Percentiles rank a stretch among this genome's conserved stretches.
These are phyloP conservation scores for Hemitrygon akajei DNA, from an alignment of 2,797 vertebrate genomes.

Conservation along the genomic window DNA sequence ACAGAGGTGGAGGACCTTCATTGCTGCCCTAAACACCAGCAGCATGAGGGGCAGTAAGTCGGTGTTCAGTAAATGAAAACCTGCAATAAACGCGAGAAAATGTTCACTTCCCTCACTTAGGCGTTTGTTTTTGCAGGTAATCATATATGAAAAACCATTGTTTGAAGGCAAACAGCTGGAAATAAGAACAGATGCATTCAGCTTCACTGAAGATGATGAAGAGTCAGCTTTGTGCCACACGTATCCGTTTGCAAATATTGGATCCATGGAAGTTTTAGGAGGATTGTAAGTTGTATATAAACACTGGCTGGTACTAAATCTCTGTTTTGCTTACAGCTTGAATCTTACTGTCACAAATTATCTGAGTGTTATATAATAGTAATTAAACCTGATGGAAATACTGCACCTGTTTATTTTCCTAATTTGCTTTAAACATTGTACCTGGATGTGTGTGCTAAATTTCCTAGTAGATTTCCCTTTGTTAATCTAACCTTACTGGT, in stretches of 20 bases:
- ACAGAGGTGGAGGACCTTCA: too few species aligned
- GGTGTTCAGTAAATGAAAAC: neutral
- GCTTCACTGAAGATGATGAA: slow-evolving; percentile 48
- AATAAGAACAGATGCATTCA: slow-evolving; percentile 63
- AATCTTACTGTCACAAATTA: neutral
- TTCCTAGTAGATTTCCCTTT: neutral
- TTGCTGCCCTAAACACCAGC: too few species aligned
- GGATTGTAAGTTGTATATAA: slow-evolving; percentile 76
- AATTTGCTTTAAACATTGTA: neutral
- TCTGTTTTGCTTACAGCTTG: neutral
- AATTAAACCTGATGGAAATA: neutral
- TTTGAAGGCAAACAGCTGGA: slow-evolving; percentile 75
- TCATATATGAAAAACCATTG: slow-evolving; percentile 80
- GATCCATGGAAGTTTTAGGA: slow-evolving; percentile 79
- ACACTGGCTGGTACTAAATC: neutral
- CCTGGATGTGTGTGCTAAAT: neutral
- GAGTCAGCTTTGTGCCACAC: slow-evolving; percentile 42
- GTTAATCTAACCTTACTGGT: too few species aligned
- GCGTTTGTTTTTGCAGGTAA: slow-evolving; percentile 54
- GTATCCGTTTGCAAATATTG: slow-evolving; percentile 56
- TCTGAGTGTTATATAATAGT: neutral
- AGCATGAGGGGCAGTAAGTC: neutral
- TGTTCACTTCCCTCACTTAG: neutral
- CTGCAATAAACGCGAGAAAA: neutral
- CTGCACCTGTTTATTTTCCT: neutral